These are phyloP conservation scores for Noctuana brunneofusca DNA, from an alignment of 2,888 invertebrate genomes.

Conservation along the genomic window DNA sequence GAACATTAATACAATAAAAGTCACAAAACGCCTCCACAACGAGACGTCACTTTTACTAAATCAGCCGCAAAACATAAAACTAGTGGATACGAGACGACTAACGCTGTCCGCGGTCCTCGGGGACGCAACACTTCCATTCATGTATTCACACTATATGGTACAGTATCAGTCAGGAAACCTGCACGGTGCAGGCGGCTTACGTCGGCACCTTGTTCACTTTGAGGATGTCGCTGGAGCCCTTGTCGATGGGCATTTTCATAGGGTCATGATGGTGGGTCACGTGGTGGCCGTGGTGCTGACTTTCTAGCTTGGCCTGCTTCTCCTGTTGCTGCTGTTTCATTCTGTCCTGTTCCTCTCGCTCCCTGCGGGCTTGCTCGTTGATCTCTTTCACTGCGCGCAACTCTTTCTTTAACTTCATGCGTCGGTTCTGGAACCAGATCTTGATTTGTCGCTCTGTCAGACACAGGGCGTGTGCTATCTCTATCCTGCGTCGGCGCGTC, in stretches of 20 bases:
- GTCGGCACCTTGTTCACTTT: slow-evolving; percentile 91
- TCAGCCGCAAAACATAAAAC: slow-evolving; percentile 78
- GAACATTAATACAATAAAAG: slow-evolving; percentile 76
- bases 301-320: slow-evolving; percentile 91
- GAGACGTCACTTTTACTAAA: slow-evolving; percentile 59
- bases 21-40: slow-evolving; percentile 67
- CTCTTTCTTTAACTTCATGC: slow-evolving; percentile 98
- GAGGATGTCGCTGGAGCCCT: slow-evolving; percentile 88
- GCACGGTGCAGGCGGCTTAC: slow-evolving; percentile 81
- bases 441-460: slow-evolving; percentile 98
- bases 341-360: slow-evolving; percentile 94
- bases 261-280: slow-evolving; percentile 89
- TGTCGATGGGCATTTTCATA: slow-evolving; percentile 89
- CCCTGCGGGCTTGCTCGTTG: slow-evolving; percentile 95
- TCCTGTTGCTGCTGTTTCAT: slow-evolving; percentile 95
- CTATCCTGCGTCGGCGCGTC: slow-evolving; percentile 97
- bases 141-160: slow-evolving; percentile 81
- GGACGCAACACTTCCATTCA: slow-evolving; percentile 77
- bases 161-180: slow-evolving; percentile 79
- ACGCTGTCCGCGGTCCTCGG: slow-evolving; percentile 67
- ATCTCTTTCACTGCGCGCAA: slow-evolving; percentile 96
- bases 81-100: slow-evolving; percentile 80
- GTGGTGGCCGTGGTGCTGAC: slow-evolving; percentile 87
- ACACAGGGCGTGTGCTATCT: slow-evolving; percentile 97
- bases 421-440: slow-evolving; percentile 98